phyloP scores from a whole-genome alignment of 2,797 vertebrate species.

The Todus mexicanus region DNA sequence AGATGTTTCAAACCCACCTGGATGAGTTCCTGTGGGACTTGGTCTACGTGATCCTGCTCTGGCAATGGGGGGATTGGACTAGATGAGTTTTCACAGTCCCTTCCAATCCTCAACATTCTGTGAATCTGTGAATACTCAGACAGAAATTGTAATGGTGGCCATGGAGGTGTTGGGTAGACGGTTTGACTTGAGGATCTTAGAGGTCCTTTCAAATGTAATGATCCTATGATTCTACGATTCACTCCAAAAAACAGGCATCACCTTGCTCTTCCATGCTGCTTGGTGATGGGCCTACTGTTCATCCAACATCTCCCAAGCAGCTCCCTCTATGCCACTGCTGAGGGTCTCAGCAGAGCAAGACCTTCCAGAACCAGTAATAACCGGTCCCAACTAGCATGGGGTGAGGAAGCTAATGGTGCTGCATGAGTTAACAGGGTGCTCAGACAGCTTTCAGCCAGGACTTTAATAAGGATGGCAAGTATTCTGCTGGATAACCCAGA shows the following conservation, averaged over 20 bases:
- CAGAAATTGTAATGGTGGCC: too few relatives aligned
- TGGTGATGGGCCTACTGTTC: background rate
- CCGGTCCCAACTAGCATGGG: background rate
- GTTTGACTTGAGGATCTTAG: too few relatives aligned
- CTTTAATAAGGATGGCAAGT: background rate
- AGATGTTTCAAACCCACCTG: too few relatives aligned
- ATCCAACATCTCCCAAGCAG: background rate
- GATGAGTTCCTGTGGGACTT: too few relatives aligned
- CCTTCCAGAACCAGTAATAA: background rate
- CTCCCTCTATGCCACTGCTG: background rate
- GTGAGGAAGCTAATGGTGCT: background rate
- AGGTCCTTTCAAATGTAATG: too few relatives aligned
- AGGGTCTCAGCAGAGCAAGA: background rate
- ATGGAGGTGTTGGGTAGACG: too few relatives aligned
- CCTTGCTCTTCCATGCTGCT: background rate
- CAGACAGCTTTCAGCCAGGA: background rate
- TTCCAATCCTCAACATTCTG: too few relatives aligned
- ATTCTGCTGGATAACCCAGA: background rate
- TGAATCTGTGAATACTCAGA: too few relatives aligned
- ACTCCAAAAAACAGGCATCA: background rate
- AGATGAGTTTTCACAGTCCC: too few relatives aligned
- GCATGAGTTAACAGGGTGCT: background rate
- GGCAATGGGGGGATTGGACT: too few relatives aligned
- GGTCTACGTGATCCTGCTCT: too few relatives aligned
- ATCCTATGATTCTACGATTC: too few relatives aligned